Base-by-base conservation (phyloP, 2,113 vertebrate genomes). In the Scomber colias region DNA sequence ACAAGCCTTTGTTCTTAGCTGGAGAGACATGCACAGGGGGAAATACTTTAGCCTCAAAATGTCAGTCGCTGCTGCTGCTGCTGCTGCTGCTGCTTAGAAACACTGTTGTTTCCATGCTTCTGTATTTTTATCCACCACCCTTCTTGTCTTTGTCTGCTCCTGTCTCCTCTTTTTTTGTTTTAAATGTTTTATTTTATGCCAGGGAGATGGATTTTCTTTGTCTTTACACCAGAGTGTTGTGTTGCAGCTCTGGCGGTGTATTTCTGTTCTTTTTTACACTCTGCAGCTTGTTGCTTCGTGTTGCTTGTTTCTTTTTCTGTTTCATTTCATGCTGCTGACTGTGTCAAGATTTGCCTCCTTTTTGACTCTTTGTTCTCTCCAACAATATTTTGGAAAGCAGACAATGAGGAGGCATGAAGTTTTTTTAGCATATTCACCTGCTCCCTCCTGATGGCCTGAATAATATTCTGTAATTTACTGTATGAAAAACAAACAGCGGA, bases 11-110 rank as follows among this genome's bases (percentile, higher is more conserved):
- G 82, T 87, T 92, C 75, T 72, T 15, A 68, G 54, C 56, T 13
- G 46, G 17, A 57, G 24, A 73, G 68, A 60, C 70, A 27, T 61
- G 71, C 84, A 66, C 86, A 71, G 55, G 60, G 75, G 92, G 84
- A 80, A 77, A 75, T 67, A 85, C 87, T 90, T 87, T 84, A 87
- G 79, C 76, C 80, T 90, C 79, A 87, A 87, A 90, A 83, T 91
- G 84, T 89, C 86, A 88, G 30, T 71, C 11, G 54, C 54, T 53
- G 55, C 72, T 74, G 11, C 64, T 62, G 85, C 84, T 70, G 49
- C 56, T 2, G 66, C 65, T 76, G 45, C 72, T 75, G 71, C 75
- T 76, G 45, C 67, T 71, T 60, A 48, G 66, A 82, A 86, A 80
- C 35, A 54, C 45, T 77, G 45, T 27, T 67, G 50, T 81, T 72